These are phyloP conservation scores for Coregonus ussuriensis DNA, from an alignment of 2,797 vertebrate species.

Conservation along the genomic window DNA sequence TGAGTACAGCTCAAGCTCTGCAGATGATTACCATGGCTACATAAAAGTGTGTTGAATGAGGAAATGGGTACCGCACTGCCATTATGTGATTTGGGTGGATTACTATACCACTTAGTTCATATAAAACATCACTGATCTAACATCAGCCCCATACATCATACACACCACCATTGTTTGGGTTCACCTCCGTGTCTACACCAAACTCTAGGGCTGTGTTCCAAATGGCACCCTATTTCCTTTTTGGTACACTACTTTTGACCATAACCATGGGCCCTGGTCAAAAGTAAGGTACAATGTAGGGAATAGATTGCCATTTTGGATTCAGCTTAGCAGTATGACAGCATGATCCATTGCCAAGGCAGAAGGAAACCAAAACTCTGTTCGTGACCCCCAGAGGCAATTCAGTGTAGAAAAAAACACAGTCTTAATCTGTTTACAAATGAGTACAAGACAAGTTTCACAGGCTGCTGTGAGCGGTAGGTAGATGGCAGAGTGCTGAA, in stretches of 20 bases:
- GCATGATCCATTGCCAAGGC: slow-evolving; percentile 24
- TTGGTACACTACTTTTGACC: not conserved
- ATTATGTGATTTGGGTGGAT: slow-evolving; percentile 71
- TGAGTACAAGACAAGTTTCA: slow-evolving; percentile 28
- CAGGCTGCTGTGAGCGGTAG: not conserved
- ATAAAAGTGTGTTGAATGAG: slow-evolving; percentile 57
- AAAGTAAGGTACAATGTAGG: not conserved
- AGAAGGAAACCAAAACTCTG: not conserved
- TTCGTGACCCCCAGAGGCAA: slow-evolving; percentile 32
- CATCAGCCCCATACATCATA: slow-evolving; percentile 24
- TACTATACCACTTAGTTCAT: slow-evolving; percentile 63
- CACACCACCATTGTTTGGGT: slow-evolving; percentile 54
- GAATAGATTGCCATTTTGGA: not conserved
- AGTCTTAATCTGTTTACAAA: slow-evolving; percentile 40
- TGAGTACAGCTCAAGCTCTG: slow-evolving; percentile 52
- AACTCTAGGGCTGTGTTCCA: not conserved
- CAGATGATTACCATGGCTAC: slow-evolving; percentile 65
- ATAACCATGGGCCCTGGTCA: not conserved
- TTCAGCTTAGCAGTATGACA: slow-evolving; percentile 12
- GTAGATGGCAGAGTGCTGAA: slow-evolving; percentile 12
- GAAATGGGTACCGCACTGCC: slow-evolving; percentile 67
- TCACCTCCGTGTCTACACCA: slow-evolving; percentile 48
- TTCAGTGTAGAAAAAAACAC: not conserved
- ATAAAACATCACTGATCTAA: slow-evolving; percentile 66
- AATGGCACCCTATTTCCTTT: not conserved